Percentiles rank a stretch among this genome's conserved stretches.
phyloP scores from a whole-genome alignment of 2,888 invertebrate genomes.

The Agrotis segetum region DNA sequence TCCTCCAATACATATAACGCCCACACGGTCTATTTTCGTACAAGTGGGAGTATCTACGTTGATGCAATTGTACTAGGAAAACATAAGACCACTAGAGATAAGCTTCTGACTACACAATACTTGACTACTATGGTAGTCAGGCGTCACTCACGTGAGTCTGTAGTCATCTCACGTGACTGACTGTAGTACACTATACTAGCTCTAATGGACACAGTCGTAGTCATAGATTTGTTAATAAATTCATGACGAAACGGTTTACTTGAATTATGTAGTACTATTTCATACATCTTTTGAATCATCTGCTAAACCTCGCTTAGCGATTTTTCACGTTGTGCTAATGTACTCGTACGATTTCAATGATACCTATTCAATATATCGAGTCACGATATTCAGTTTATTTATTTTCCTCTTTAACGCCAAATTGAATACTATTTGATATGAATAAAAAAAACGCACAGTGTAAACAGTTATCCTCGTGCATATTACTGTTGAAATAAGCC shows the following conservation, averaged over 20 bases:
- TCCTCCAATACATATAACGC: not conserved
- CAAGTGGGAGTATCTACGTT: not conserved
- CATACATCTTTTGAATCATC: not conserved
- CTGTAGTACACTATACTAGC: not conserved
- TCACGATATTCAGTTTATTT: not conserved
- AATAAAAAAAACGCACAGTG: constrained; percentile 12
- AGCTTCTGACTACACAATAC: constrained; percentile 1
- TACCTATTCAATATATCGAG: constrained; percentile 3
- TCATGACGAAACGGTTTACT: constrained; percentile 30
- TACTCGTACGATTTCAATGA: not conserved
- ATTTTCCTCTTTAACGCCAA: constrained; percentile 23
- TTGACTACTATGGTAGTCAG: constrained; percentile 1
- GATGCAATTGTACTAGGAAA: constrained; percentile 42
- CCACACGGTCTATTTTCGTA: not conserved
- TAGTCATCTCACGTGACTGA: constrained; percentile 38
- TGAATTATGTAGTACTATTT: not conserved
- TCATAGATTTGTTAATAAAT: constrained; percentile 17
- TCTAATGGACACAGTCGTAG: constrained; percentile 7
- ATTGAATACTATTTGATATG: constrained; percentile 8
- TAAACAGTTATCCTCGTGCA: constrained; percentile 12
- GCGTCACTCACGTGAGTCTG: constrained; percentile 23
- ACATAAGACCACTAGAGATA: constrained; percentile 22
- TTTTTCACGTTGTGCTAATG: constrained; percentile 14
- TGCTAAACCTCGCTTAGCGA: not conserved
- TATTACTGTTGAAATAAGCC: not conserved